These are phyloP conservation scores for Drosophila setosimentum DNA, from an alignment of 2,888 invertebrate genomes.

Conservation along the genomic window DNA sequence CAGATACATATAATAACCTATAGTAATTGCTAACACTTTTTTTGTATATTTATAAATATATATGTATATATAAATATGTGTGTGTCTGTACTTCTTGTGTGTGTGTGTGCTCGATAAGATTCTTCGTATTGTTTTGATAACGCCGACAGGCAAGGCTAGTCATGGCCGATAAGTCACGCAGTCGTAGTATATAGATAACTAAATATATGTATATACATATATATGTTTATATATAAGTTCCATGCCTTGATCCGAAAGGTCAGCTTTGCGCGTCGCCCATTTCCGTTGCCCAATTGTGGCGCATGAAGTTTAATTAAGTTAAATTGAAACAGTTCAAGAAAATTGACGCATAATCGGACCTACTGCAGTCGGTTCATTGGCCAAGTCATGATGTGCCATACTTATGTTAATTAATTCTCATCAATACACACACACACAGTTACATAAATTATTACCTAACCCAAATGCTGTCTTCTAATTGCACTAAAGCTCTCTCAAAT, in stretches of 20 bases:
- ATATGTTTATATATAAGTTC: conserved; percentile 12
- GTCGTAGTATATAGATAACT: conserved; percentile 9
- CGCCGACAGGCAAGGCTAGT: conserved; percentile 67
- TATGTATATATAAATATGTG: conserved; percentile 2
- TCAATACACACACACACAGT: conserved; percentile 2
- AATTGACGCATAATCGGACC: conserved; percentile 64
- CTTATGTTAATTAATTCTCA: conserved; percentile 45
- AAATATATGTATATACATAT: not conserved
- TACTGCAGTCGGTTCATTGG: conserved; percentile 51
- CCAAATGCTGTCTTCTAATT: conserved; percentile 58
- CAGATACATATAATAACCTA: conserved; percentile 52
- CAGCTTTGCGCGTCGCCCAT: conserved; percentile 58
- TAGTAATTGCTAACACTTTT: conserved; percentile 48
- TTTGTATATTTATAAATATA: conserved; percentile 26
- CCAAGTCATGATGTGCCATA: conserved; percentile 38
- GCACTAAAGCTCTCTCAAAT: conserved; percentile 38
- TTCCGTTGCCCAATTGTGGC: conserved; percentile 64
- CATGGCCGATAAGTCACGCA: conserved; percentile 46
- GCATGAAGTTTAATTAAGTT: conserved; percentile 60
- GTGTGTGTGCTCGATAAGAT: conserved; percentile 56
- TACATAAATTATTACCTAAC: conserved; percentile 54
- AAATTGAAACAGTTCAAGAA: conserved; percentile 66
- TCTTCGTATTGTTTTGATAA: conserved; percentile 57
- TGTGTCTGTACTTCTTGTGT: conserved; percentile 12
- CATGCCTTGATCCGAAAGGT: conserved; percentile 56